Evolutionary conservation across 2,888 invertebrate genomes (phyloP).

Genomic region (Silvanus unidentatus): DNA sequence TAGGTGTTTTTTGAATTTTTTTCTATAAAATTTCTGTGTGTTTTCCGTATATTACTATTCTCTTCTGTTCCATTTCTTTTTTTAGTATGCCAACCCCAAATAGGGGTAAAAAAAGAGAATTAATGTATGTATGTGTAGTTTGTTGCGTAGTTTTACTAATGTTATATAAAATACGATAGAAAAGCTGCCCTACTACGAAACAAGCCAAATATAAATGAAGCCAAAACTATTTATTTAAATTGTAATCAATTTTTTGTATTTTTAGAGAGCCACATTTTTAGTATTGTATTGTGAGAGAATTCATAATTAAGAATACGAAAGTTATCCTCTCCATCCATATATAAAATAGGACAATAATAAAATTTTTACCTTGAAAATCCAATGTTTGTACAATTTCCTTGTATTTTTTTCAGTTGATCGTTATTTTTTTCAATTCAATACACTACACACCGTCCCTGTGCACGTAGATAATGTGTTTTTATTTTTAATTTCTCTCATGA

Average conservation of each 20-base stretch:
- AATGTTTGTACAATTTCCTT: too few species aligned
- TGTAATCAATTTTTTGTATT: slow-evolving; percentile 14
- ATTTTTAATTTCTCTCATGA: too few species aligned
- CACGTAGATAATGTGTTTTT: too few species aligned
- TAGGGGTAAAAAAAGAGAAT: slow-evolving; percentile 47
- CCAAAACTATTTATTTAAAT: too few species aligned
- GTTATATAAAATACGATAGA: slow-evolving; percentile 47
- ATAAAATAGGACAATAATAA: too few species aligned
- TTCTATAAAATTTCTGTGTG: slow-evolving; percentile 3
- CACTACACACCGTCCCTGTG: too few species aligned
- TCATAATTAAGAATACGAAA: slow-evolving; percentile 1
- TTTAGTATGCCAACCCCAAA: slow-evolving; percentile 47
- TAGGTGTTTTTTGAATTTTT: not conserved
- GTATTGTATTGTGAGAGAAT: not conserved
- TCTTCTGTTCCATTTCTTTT: slow-evolving; percentile 12
- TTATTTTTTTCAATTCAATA: too few species aligned
- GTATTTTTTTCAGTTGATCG: too few species aligned
- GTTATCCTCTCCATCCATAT: too few species aligned
- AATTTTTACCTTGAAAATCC: too few species aligned
- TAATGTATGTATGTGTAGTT: slow-evolving; percentile 49
- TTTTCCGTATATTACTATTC: not conserved
- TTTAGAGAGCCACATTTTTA: slow-evolving; percentile 2
- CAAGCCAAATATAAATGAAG: not conserved
- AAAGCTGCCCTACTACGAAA: slow-evolving; percentile 9
- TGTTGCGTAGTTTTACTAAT: slow-evolving; percentile 46